phyloP scores from a whole-genome alignment of 2,113 vertebrate species.

The Percina caprodes region DNA sequence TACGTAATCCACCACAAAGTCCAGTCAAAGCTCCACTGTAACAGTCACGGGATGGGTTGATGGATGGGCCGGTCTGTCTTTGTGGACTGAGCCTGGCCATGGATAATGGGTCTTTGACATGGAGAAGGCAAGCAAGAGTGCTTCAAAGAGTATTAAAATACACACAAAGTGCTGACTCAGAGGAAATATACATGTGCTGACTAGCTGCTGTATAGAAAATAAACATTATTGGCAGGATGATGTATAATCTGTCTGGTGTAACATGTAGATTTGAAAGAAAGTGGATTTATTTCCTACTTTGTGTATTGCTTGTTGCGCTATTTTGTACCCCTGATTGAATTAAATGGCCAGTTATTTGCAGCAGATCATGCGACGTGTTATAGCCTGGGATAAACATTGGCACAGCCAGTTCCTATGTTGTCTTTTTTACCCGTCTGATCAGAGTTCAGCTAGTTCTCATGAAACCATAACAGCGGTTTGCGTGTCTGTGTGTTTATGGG shows the following conservation, averaged over 20 bases:
- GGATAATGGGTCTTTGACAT: constrained; percentile 43
- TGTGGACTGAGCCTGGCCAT: not conserved
- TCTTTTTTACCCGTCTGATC: constrained; percentile 8
- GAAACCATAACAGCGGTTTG: constrained; percentile 25
- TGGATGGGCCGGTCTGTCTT: constrained; percentile 35
- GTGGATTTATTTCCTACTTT: constrained; percentile 42
- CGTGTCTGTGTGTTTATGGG: constrained; percentile 1
- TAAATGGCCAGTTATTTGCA: not conserved
- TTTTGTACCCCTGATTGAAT: constrained; percentile 22
- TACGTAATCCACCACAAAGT: not conserved
- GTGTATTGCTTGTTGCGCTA: constrained; percentile 25
- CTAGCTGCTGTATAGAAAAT: constrained; percentile 30
- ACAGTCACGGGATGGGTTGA: constrained; percentile 13
- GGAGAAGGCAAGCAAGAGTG: constrained; percentile 26
- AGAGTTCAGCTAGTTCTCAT: constrained; percentile 64
- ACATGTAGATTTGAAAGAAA: constrained; percentile 9
- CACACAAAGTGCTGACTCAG: constrained; percentile 44
- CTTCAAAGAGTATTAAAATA: constrained; percentile 17
- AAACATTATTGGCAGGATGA: constrained; percentile 43
- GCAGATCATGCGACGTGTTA: not conserved
- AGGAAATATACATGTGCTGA: constrained; percentile 25
- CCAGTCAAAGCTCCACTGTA: constrained; percentile 10
- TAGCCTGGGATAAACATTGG: constrained; percentile 25
- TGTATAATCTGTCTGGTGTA: constrained; percentile 28
- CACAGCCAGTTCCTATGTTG: constrained; percentile 1